phyloP scores from a whole-genome alignment of 2,888 invertebrate species.

The Parascotia fuliginaria region DNA sequence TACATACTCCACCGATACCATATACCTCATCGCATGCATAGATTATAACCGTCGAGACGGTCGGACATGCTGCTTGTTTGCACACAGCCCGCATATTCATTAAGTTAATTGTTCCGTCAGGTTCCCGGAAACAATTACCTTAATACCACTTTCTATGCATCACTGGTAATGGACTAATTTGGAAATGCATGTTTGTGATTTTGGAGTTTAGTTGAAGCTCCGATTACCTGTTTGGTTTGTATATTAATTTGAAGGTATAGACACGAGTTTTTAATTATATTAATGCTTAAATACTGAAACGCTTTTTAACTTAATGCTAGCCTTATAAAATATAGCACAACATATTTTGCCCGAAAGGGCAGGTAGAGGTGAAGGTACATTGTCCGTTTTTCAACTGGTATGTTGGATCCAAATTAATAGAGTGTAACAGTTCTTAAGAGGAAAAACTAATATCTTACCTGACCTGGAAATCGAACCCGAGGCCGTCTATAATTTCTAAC shows the following conservation, averaged over 20 bases:
- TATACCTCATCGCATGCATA: not conserved
- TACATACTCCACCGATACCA: not conserved
- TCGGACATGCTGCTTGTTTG: constrained; percentile 25
- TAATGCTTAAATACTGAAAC: too few species aligned
- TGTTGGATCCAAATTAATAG: too few species aligned
- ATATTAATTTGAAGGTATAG: not conserved
- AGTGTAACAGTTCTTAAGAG: too few species aligned
- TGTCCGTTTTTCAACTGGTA: too few species aligned
- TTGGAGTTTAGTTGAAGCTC: not conserved
- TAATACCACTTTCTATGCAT: constrained; percentile 38
- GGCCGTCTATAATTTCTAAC: too few species aligned
- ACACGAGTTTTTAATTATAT: too few species aligned
- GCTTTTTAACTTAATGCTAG: too few species aligned
- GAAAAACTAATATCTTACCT: too few species aligned
- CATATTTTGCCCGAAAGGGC: too few species aligned
- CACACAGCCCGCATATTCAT: constrained; percentile 61
- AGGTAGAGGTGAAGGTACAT: too few species aligned
- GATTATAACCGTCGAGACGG: constrained; percentile 7
- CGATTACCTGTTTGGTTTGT: not conserved
- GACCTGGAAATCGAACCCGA: too few species aligned
- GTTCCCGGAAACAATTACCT: constrained; percentile 55
- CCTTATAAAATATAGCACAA: too few species aligned
- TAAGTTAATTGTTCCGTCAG: constrained; percentile 65
- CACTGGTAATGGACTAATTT: constrained; percentile 12
- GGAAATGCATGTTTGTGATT: constrained; percentile 4